phyloP scores from a whole-genome alignment of 2,888 invertebrate species.

The Leptodirus hochenwartii region DNA sequence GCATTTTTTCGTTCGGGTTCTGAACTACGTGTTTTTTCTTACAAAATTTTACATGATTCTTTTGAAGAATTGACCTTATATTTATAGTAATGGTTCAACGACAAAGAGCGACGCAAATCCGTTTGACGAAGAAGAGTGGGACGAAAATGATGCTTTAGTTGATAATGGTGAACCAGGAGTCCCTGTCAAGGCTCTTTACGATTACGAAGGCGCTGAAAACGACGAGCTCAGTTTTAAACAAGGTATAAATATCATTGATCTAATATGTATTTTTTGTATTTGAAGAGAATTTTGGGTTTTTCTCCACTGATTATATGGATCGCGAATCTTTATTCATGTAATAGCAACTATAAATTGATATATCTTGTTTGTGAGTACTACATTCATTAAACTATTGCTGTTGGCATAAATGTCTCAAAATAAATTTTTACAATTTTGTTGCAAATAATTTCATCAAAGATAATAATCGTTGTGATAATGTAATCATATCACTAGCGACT shows the following conservation, averaged over 20 bases:
- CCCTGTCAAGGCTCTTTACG: conserved; percentile 87
- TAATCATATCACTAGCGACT: too few relatives aligned
- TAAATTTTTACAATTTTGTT: too few relatives aligned
- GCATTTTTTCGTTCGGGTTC: too few relatives aligned
- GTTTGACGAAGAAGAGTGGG: conserved; percentile 71
- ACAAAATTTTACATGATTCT: conserved; percentile 5
- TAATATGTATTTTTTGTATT: conserved; percentile 7
- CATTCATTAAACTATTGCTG: not conserved
- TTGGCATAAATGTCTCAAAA: too few relatives aligned
- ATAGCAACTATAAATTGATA: not conserved
- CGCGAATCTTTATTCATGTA: too few relatives aligned
- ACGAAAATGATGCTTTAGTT: conserved; percentile 64
- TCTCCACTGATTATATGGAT: too few relatives aligned
- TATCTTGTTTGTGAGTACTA: conserved; percentile 1
- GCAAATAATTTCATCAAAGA: too few relatives aligned
- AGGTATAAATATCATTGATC: too few relatives aligned
- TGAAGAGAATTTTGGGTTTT: too few relatives aligned
- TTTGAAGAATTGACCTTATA: not conserved
- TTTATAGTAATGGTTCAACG: conserved; percentile 38
- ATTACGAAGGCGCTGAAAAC: conserved; percentile 92
- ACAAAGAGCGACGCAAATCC: conserved; percentile 56
- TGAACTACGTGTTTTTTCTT: conserved; percentile 8
- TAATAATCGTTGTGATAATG: too few relatives aligned
- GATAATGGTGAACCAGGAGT: conserved; percentile 90
- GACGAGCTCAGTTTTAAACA: conserved; percentile 94